Evolutionary conservation across 1,140 invertebrate genomes (phyloP), one percentile per base, ranked within the genome.

Genomic region (Ceratoteleas bidentatus): DNA sequence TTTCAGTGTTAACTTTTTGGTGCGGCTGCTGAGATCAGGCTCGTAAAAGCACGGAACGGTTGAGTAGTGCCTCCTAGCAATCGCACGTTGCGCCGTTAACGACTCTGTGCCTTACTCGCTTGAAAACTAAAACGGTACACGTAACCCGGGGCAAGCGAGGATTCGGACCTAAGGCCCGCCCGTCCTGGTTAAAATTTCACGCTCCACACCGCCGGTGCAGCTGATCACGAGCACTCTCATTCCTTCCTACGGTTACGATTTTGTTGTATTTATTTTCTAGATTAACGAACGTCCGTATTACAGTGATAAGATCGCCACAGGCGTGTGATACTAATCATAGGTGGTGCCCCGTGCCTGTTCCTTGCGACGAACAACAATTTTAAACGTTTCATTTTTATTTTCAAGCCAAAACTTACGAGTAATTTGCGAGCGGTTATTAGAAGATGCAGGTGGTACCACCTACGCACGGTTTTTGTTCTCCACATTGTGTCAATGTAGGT

Each of bases 1-100:
- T 90, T 89, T 76, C 89, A 91, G 90, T 90, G 85, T 86, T 91
- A 89, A 91, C 90, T 87, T 89, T 85, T 88, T 91, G 90, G 89
- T 91, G 89, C 88, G 88, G 90, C 88, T 91, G 90, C 88, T 91
- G 89, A 91, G 88, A 87, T 86, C 87, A 83, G 73, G 86, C 85
- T 83, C 66, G 69, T 85, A 88, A 88, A 85, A 87, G 85, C 87
- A 89, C 87, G 87, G 85, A 88, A 86, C 87, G 83, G 81, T 89
- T 88, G 83, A 88, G 84, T 89, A 88, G 86, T 87, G 84, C 76
- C 87, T 89, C 83, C 85, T 89, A 90, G 87, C 83, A 86, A 86
- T 86, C 87, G 86, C 88, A 88, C 88, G 83, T 88, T 87, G 84
- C 87, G 81, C 84, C 86, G 84, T 84, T 87, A 87, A 84, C 79